Conservation (phyloP, 2,797 vertebrate species). For the Protosalanx chinensis region DNA sequence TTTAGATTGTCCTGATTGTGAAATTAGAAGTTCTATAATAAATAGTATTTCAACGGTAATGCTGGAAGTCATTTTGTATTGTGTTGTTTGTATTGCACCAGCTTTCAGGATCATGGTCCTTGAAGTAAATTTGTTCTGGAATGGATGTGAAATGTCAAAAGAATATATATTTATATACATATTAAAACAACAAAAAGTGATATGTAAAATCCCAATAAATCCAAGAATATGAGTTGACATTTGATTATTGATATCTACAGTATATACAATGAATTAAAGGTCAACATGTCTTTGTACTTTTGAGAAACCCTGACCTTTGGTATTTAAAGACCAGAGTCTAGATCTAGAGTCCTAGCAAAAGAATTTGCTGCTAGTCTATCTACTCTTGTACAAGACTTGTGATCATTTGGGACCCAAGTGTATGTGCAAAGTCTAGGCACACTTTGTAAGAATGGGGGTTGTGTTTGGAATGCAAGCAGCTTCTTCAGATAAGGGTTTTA, state of each 20-base stretch:
- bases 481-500: neutral
- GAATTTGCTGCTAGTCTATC: neutral
- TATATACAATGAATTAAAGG: neutral
- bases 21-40: neutral
- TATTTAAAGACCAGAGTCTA: neutral
- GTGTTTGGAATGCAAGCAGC: too few species aligned
- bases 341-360: neutral
- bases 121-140: too few species aligned
- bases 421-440: too few species aligned
- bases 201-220: neutral
- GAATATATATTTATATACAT: too few species aligned
- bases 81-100: neutral
- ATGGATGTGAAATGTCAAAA: too few species aligned
- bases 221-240: neutral
- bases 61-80: neutral
- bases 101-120: too few species aligned
- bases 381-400: neutral
- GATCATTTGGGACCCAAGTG: neutral
- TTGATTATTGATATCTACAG: too few species aligned
- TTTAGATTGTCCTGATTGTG: neutral
- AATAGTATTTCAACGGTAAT: conserved; percentile 15
- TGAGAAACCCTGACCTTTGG: neutral
- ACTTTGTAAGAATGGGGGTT: too few species aligned
- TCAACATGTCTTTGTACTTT: neutral
- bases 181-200: neutral